Percentiles rank a stretch among this genome's conserved stretches.
Evolutionary conservation across 2,797 vertebrate genomes (phyloP).

Genomic region (Pelodytes ibericus): DNA sequence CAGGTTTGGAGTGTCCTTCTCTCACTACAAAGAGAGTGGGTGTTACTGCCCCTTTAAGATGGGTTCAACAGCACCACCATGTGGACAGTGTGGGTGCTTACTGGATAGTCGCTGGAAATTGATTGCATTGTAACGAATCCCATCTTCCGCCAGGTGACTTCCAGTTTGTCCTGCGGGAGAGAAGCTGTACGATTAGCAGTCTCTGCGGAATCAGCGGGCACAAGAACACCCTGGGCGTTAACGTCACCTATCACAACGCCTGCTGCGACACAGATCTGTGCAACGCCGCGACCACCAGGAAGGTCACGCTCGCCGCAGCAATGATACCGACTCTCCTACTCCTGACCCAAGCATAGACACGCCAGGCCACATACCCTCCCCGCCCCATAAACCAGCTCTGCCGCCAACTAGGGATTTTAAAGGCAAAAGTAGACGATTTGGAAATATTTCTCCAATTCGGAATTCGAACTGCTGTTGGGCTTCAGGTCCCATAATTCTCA

Average conservation of each 20-base stretch:
- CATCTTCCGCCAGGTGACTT: slow-evolving; percentile 63
- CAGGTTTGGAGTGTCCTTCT: no score
- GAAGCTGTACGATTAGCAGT: slow-evolving; percentile 70
- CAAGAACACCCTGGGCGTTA: slow-evolving; percentile 69
- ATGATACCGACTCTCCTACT: slow-evolving; percentile 38
- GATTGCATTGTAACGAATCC: background rate
- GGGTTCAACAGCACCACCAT: background rate
- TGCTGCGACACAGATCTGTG: slow-evolving; percentile 82
- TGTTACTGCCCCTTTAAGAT: no score
- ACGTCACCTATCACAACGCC: slow-evolving; percentile 74
- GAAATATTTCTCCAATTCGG: no score
- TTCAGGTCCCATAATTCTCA: no score
- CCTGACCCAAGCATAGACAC: background rate
- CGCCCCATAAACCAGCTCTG: no score
- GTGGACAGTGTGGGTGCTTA: background rate
- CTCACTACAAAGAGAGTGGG: no score
- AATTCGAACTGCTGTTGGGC: no score
- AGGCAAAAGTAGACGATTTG: no score
- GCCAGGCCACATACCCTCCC: background rate
- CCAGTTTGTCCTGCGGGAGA: slow-evolving; percentile 72
- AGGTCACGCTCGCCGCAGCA: slow-evolving; percentile 4
- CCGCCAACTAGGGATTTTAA: no score
- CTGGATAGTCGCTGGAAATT: background rate
- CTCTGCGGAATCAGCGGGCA: slow-evolving; percentile 72
- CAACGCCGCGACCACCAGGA: slow-evolving; percentile 60